A percentile compares a stretch with the other conserved stretches of the same genome.
phyloP scores from a whole-genome alignment of 2,113 vertebrate species.

The Coracopsis vasa region DNA sequence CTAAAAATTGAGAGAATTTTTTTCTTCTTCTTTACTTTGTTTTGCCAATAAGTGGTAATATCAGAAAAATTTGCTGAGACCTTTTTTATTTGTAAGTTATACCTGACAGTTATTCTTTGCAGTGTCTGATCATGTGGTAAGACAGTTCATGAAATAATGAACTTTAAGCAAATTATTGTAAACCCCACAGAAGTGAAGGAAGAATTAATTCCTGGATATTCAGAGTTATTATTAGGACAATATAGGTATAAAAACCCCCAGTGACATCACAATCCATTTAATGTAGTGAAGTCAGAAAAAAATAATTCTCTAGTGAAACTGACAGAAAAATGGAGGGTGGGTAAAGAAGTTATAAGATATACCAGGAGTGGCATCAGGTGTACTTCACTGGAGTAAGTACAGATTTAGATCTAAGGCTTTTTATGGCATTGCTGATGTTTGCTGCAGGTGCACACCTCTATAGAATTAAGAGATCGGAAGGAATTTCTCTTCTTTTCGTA shows the following conservation, averaged over 20 bases:
- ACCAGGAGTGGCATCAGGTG: not conserved
- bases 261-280: not conserved
- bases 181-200: not conserved
- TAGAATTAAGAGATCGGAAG: not conserved
- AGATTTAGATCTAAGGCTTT: not conserved
- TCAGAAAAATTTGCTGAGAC: not conserved
- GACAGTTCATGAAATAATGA: not conserved
- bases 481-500: not conserved
- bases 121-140: not conserved
- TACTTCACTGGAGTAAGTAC: not conserved
- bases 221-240: not conserved
- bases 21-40: not conserved
- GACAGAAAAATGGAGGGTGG: not conserved
- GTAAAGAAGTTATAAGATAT: not conserved
- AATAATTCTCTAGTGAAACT: not conserved
- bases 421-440: not conserved
- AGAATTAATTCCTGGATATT: not conserved
- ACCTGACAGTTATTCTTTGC: not conserved
- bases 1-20: not conserved
- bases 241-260: not conserved
- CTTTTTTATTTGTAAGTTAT: not conserved
- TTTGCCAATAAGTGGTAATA: not conserved
- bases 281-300: not conserved
- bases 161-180: not conserved
- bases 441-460: not conserved